Percentiles rank a stretch among this genome's conserved stretches.
Conservation (phyloP, 2,113 vertebrate genomes). For the Sylvilagus bachmani region DNA sequence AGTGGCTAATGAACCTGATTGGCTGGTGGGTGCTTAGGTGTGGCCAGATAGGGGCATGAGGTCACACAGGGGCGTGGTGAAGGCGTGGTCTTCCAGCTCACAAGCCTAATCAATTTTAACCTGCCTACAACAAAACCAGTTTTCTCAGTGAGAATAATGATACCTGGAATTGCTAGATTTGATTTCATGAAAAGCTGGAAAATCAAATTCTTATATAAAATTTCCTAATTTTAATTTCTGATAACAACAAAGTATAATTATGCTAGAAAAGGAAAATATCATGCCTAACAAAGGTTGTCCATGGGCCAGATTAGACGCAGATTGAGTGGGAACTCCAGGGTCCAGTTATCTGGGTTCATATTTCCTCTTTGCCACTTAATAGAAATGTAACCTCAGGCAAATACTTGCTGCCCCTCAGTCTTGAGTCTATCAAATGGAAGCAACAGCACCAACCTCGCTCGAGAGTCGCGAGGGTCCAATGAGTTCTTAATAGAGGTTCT, state of each 20-base stretch:
- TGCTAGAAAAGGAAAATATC: neutral
- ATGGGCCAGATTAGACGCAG: neutral
- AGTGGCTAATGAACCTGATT: too few species aligned
- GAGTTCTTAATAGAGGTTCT: neutral
- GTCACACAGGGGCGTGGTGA: too few species aligned
- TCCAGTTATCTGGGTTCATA: neutral
- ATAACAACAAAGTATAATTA: neutral
- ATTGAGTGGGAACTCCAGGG: neutral
- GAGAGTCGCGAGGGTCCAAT: neutral
- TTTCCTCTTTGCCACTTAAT: neutral
- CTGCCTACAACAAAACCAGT: neutral
- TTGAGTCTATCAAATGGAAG: neutral
- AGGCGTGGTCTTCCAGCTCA: too few species aligned
- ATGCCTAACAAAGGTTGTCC: neutral
- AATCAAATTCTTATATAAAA: neutral
- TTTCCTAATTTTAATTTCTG: neutral
- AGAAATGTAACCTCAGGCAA: neutral
- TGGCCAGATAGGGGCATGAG: too few species aligned
- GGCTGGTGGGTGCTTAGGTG: too few species aligned
- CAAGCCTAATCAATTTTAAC: too few species aligned
- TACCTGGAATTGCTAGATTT: rapidly evolving
- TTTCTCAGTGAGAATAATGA: neutral
- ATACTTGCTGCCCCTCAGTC: neutral
- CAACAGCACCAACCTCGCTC: neutral
- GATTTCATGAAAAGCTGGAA: neutral